Base-by-base conservation (phyloP, 2,888 invertebrate species). In the Drosophila falleni region DNA sequence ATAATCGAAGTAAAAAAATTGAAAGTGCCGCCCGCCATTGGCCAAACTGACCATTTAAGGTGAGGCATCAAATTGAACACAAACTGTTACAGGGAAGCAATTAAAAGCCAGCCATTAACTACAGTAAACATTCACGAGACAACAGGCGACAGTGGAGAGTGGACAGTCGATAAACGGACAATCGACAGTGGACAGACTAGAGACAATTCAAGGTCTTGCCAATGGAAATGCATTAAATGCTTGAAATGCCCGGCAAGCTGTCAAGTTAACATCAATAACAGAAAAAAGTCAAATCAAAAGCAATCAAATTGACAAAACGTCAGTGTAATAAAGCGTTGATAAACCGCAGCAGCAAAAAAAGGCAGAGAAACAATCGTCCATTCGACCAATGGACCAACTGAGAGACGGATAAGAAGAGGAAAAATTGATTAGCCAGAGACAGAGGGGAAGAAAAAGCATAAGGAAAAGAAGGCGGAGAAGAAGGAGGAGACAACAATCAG, bases 231-330 rank as follows among this genome's bases (percentile, higher is more conserved):
- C 78, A 78, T 75, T 75, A 70, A 78, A 71, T 65, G 70, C 59
- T 65, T 71, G 51, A 75, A 76, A 78, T 76, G 64, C 41, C 26
- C 68, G 54, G 16, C 55, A 31, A 63, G 67, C 80, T 69, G 76
- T 76, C 79, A 42, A 16, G 33, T 1, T 15, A 53, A 11, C 23
- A 31, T 35, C 23, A 49, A 35, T 41, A 64, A 54, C 54, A 63
- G 54, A 56, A 67, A 76, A 62, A 54, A 77, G 64, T 74, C 76
- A 87, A 90, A 89, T 89, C 89, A 89, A 89, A 88, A 87, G 89
- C 90, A 90, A 90, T 91, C 90, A 90, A 89, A 90, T 90, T 90
- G 90, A 90, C 90, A 90, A 89, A 90, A 89, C 87, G 90, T 90
- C 90, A 90, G 81, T 81, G 83, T 87, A 90, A 90, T 91, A 88